These are phyloP conservation scores for Microcebus murinus DNA, from an alignment of 2,113 vertebrate genomes.

Conservation along the genomic window DNA sequence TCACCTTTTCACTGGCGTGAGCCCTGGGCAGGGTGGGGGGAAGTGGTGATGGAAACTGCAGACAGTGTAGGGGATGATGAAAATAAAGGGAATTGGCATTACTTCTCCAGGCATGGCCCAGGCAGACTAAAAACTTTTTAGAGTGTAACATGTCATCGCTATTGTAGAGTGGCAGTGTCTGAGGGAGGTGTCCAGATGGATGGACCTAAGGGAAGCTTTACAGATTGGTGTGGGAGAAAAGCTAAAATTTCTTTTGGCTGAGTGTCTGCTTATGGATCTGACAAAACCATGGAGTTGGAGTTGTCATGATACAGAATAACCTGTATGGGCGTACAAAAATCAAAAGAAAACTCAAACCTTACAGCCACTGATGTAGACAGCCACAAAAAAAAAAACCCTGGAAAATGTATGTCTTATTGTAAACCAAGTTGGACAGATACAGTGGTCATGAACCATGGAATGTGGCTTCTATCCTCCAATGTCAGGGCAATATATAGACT, in stretches of 20 bases:
- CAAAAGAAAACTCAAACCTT: not conserved
- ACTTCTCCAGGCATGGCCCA: not conserved
- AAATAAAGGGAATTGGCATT: not conserved
- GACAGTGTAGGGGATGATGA: not conserved
- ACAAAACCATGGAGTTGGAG: not conserved
- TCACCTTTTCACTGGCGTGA: not conserved
- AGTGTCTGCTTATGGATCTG: not conserved
- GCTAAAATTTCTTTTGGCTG: not conserved
- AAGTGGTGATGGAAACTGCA: not conserved
- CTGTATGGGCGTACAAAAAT: not conserved
- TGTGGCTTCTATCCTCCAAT: not conserved
- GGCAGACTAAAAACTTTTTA: not conserved
- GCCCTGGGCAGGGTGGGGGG: rapidly evolving
- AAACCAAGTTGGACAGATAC: not conserved
- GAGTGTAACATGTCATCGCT: not conserved
- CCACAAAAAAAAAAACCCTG: not conserved
- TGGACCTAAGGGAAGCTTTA: not conserved
- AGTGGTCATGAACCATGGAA: not conserved
- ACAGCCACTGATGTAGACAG: not conserved
- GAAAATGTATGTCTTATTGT: not conserved
- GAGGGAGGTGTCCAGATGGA: no score
- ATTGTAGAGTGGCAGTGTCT: not conserved
- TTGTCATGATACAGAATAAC: not conserved
- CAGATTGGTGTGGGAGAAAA: not conserved
- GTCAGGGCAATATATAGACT: not conserved